phyloP scores from a whole-genome alignment of 2,888 invertebrate genomes.

The Peribatodes rhomboidaria region DNA sequence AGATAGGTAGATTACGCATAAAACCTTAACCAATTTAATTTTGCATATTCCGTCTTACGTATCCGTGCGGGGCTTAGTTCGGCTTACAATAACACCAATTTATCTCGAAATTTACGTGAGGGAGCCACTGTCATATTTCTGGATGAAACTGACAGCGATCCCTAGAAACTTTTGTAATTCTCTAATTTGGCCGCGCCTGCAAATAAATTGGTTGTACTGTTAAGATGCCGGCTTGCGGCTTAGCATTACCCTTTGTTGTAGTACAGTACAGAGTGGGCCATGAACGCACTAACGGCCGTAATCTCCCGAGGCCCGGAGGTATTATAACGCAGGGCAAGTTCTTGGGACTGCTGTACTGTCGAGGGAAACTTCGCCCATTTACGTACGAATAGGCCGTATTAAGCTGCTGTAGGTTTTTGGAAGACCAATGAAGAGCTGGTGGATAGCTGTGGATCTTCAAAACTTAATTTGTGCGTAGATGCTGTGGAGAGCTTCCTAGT shows the following conservation, averaged over 20 bases:
- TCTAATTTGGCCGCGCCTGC: neutral
- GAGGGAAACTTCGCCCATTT: conserved; percentile 62
- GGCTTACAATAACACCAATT: conserved; percentile 37
- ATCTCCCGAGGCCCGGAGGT: conserved; percentile 63
- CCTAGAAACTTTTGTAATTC: neutral
- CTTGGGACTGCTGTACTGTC: conserved; percentile 56
- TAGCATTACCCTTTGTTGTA: conserved; percentile 57
- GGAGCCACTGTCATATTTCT: neutral
- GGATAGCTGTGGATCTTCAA: neutral
- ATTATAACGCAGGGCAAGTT: conserved; percentile 61
- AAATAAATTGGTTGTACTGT: conserved; percentile 44
- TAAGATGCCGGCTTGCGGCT: conserved; percentile 45
- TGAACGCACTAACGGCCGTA: conserved; percentile 60
- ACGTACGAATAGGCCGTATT: conserved; percentile 57
- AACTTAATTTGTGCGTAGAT: neutral
- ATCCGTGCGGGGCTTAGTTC: conserved; percentile 43
- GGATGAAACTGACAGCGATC: neutral
- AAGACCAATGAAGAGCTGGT: conserved; percentile 42
- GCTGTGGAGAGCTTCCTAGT: too few species aligned
- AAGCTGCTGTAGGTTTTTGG: conserved; percentile 52
- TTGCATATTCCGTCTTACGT: conserved; percentile 45
- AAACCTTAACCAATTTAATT: conserved; percentile 47
- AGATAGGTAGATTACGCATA: conserved; percentile 30
- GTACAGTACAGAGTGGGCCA: conserved; percentile 44
- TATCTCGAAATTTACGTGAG: neutral